These are phyloP conservation scores for Cenopis cana DNA, from an alignment of 2,888 invertebrate species.

Conservation along the genomic window DNA sequence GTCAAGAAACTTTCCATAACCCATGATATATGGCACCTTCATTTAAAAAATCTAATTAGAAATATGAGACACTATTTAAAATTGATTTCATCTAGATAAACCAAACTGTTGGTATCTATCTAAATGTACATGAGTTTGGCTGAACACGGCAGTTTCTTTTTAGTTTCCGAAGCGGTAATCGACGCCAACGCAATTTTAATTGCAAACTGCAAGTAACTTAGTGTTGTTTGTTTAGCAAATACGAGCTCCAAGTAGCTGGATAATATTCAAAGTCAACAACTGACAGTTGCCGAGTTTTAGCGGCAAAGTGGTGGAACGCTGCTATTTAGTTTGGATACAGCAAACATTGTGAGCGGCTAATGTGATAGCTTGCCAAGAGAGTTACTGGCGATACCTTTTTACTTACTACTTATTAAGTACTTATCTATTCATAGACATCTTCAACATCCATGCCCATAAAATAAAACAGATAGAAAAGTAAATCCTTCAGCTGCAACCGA, in stretches of 20 bases:
- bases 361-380: slow-evolving; percentile 37
- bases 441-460: too few species aligned
- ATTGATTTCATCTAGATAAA: too few species aligned
- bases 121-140: too few species aligned
- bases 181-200: slow-evolving; percentile 17
- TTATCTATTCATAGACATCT: too few species aligned
- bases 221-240: slow-evolving; percentile 33
- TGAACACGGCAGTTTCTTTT: too few species aligned
- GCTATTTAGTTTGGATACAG: slow-evolving; percentile 50
- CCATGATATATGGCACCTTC: too few species aligned
- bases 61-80: too few species aligned
- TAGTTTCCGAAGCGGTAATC: neutral
- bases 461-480: too few species aligned
- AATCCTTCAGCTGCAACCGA: too few species aligned
- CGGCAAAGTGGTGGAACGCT: slow-evolving; percentile 63
- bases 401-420: neutral
- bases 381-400: slow-evolving; percentile 26
- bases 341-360: slow-evolving; percentile 56
- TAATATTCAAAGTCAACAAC: slow-evolving; percentile 73
- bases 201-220: slow-evolving; percentile 23
- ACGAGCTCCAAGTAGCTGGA: slow-evolving; percentile 53
- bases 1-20: too few species aligned
- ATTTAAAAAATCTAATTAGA: too few species aligned
- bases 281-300: slow-evolving; percentile 72
- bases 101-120: too few species aligned